phyloP scores from a whole-genome alignment of 2,888 invertebrate genomes.

The Embidobia sp. region DNA sequence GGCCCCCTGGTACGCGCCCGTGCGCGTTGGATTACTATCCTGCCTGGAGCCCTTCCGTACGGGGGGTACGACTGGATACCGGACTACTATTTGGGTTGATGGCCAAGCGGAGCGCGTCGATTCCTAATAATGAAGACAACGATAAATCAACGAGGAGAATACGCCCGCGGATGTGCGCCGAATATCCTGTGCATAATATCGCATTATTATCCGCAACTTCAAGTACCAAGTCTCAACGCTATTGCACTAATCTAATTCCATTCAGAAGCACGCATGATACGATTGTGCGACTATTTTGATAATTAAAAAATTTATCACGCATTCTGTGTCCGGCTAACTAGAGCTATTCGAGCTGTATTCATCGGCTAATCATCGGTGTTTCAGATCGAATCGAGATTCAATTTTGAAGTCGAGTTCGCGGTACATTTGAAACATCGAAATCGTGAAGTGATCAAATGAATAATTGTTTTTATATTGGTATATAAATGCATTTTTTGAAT shows the following conservation, averaged over 20 bases:
- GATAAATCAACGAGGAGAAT: constrained; percentile 81
- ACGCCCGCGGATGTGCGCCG: constrained; percentile 81
- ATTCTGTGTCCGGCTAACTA: too few relatives aligned
- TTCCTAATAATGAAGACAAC: constrained; percentile 82
- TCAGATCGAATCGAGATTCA: too few relatives aligned
- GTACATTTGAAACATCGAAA: too few relatives aligned
- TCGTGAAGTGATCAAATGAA: too few relatives aligned
- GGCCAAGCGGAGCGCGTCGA: constrained; percentile 78
- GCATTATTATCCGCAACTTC: constrained; percentile 78
- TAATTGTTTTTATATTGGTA: too few relatives aligned
- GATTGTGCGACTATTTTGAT: too few relatives aligned
- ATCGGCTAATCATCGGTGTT: too few relatives aligned
- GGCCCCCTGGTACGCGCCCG: too few relatives aligned
- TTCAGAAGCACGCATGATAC: constrained; percentile 35
- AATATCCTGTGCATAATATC: constrained; percentile 82
- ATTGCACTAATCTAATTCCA: constrained; percentile 56
- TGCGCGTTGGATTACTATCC: constrained; percentile 76
- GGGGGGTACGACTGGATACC: constrained; percentile 73
- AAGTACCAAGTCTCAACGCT: constrained; percentile 69
- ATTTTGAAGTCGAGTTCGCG: too few relatives aligned
- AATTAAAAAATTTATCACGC: too few relatives aligned
- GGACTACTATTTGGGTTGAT: constrained; percentile 71
- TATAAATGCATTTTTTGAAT: too few relatives aligned
- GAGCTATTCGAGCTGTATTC: too few relatives aligned
- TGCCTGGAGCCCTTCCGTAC: constrained; percentile 72